Evolutionary conservation across 2,113 vertebrate genomes (phyloP).

Genomic region (Eulemur macaco): DNA sequence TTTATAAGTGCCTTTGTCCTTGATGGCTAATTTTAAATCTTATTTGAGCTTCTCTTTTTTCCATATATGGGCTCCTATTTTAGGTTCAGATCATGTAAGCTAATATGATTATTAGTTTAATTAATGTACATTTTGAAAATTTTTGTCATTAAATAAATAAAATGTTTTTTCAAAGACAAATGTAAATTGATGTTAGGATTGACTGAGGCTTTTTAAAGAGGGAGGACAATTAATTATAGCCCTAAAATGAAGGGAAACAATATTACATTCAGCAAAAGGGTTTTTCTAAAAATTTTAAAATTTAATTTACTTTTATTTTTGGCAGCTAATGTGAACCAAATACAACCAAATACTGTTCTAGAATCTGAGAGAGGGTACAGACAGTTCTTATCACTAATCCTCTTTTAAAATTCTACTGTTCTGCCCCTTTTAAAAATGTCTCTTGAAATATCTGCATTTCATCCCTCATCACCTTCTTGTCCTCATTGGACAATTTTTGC

Average conservation of each 20-base stretch:
- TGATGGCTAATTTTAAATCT: background rate
- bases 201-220: background rate
- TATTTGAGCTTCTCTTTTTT: background rate
- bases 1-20: background rate
- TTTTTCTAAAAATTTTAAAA: background rate
- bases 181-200: background rate
- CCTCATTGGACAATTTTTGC: background rate
- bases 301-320: conserved; percentile 18
- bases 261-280: background rate
- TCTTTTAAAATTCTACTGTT: background rate
- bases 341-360: background rate
- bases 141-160: conserved; percentile 6
- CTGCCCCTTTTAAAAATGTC: background rate
- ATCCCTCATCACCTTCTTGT: background rate
- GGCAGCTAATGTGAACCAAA: background rate
- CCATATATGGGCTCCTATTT: background rate
- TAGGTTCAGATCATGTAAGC: background rate
- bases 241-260: background rate
- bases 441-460: background rate
- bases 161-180: background rate
- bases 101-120: conserved; percentile 8
- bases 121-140: conserved; percentile 3
- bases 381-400: background rate
- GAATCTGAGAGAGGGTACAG: background rate
- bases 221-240: background rate